Evolutionary conservation across 1,140 invertebrate species (phyloP).

Genomic region (Polypedilum vanderplanki): DNA sequence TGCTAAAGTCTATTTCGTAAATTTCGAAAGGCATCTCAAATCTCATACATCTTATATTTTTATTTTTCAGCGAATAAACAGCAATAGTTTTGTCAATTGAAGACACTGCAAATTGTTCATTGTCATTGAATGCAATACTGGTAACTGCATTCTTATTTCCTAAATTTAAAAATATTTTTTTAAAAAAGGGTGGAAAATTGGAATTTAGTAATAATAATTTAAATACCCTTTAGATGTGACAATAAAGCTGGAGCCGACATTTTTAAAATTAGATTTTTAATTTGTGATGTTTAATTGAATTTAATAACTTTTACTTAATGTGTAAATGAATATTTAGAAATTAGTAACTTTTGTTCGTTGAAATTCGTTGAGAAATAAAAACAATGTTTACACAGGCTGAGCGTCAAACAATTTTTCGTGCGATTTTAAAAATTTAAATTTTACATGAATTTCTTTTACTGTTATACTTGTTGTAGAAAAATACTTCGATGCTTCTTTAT

Average conservation of each 20-base stretch:
- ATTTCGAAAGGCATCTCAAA: not conserved
- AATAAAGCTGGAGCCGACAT: constrained; percentile 6
- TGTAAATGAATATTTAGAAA: not conserved
- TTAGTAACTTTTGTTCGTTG: not conserved
- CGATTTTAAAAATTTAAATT: too few relatives aligned
- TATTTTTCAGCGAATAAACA: not conserved
- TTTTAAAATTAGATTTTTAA: not conserved
- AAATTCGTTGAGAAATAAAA: not conserved
- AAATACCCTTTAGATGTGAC: not conserved
- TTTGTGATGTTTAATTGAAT: not conserved
- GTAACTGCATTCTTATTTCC: not conserved
- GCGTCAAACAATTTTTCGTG: too few relatives aligned
- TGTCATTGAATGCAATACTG: not conserved
- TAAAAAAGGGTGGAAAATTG: not conserved
- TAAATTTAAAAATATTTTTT: not conserved
- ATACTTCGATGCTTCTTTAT: too few relatives aligned
- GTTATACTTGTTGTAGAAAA: too few relatives aligned
- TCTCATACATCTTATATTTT: not conserved
- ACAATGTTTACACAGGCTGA: not conserved
- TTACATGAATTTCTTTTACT: too few relatives aligned
- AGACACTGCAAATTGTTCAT: not conserved
- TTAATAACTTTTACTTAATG: not conserved
- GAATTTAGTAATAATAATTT: not conserved
- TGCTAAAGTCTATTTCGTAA: not conserved
- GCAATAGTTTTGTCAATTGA: constrained; percentile 8